Evolutionary conservation across 2,797 vertebrate genomes (phyloP), one percentile per base, ranked within the genome.

Genomic region (Triplophysa yarkandensis): DNA sequence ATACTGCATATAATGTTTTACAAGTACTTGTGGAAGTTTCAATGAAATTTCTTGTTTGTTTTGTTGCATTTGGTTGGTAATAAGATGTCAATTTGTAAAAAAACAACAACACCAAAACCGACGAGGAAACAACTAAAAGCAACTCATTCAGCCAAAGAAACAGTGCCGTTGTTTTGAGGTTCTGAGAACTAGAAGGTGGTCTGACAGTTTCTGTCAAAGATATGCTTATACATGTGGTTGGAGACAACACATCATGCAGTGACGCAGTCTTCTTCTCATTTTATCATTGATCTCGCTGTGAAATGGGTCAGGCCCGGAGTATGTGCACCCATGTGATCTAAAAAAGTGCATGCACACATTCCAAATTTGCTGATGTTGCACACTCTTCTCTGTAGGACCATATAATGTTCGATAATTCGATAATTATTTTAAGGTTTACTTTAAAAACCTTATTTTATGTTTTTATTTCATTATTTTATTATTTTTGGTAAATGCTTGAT

Each of bases 131-230:
- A 39, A 43, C 25, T 10, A 43, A 64, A 55, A 14, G 1, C 1
- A 13, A 2, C 44, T 65, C 39, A 58, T 66, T 66, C 27, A 34
- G 17, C 68, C 52, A 43, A 48, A 54, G 34, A 46, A 64, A 64
- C 52, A 65, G 32, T 60, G 55, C 54, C 50, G 58, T 65, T 69
- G 58, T 9, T 17, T 14, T 23, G n/a, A 65, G 67, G 77, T 71
- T 25, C 66, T n/a, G 27, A 28, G 34, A 73, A 68, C 52, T 39
- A 50, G 71, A 68, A 11, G 78, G 73, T 43, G 70, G 68, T 44
- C 79, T 84, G 83, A 83, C 82, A 85, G 79, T 80, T 77, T 17
- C 61, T 85, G 80, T 86, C 83, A 85, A 78, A 62, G 58, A 63
- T 34, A 63, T 58, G 55, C 77, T 77, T 67, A 67, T 17, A 41